Percentiles rank a stretch among this genome's conserved stretches.
Evolutionary conservation across 1,140 invertebrate genomes (phyloP).

Genomic region (Agrilus planipennis): DNA sequence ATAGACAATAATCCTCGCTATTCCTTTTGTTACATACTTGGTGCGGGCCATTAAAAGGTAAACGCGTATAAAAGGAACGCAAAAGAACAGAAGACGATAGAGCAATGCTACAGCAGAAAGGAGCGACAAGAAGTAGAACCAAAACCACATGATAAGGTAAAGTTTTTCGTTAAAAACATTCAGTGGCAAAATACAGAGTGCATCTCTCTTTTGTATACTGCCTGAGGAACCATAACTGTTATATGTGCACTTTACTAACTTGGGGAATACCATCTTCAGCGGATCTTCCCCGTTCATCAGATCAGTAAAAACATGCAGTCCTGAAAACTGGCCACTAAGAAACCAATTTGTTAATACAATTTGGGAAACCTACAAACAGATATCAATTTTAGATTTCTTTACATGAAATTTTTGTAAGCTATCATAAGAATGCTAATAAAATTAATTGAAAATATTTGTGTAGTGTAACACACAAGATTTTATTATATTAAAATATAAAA

Average conservation of each 20-base stretch:
- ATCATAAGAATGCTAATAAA: background rate
- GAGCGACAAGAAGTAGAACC: constrained; percentile 57
- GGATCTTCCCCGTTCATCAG: constrained; percentile 36
- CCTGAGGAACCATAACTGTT: constrained; percentile 52
- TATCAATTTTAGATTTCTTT: too few species aligned
- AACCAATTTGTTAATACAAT: constrained; percentile 58
- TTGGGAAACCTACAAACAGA: constrained; percentile 40
- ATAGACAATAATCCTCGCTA: constrained; percentile 41
- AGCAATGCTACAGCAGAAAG: constrained; percentile 50
- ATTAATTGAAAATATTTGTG: too few species aligned
- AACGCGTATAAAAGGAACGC: constrained; percentile 36
- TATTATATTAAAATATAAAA: constrained; percentile 11
- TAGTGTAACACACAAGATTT: too few species aligned
- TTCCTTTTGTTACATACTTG: constrained; percentile 35
- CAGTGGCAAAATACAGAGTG: constrained; percentile 59
- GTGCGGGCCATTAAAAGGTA: constrained; percentile 44
- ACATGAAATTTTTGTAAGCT: background rate
- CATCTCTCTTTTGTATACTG: constrained; percentile 45
- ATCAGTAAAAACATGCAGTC: constrained; percentile 51
- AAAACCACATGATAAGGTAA: constrained; percentile 69
- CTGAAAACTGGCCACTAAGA: constrained; percentile 58
- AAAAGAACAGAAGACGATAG: constrained; percentile 42
- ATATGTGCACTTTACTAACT: constrained; percentile 69
- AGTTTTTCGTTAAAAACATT: constrained; percentile 75
- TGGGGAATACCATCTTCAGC: constrained; percentile 55